Base-by-base conservation (phyloP, 2,888 invertebrate genomes). In the Hoplodrina ambigua region DNA sequence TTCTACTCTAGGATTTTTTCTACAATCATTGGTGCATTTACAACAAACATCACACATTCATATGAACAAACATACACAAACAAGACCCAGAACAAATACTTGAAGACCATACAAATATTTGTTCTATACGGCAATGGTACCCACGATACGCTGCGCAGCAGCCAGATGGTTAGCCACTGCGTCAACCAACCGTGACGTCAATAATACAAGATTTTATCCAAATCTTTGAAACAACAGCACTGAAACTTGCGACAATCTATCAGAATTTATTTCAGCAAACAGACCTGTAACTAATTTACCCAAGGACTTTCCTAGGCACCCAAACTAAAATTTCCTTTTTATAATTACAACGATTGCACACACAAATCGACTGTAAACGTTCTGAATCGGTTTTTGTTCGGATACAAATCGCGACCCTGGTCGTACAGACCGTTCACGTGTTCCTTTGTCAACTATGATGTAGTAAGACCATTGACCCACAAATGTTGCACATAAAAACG, bases 381-480 rank as follows among this genome's bases (percentile, higher is more conserved):
- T 69, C 20, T 37, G 55, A 52, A 58, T 69, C 37, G 30, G 44
- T 79, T 74, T 69, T 77, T 69, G 33, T 54, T 8, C 33, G 20
- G 13, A 57, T 52, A 52, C 41, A 11, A 41, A 13, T 6, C 64
- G 81, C 46, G 78, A 76, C 81, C 78, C 71, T 71, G 78, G 63
- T 67, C 33, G 37, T 30, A 56, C 37, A 19, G 49, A 17, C 60
- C 25, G 30, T 69, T 77, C 53, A 72, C 77, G 77, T 77, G 46
- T 58, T 73, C 71, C 41, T 72, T 83, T 80, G 77, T 83, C 46
- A 82, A 75, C 46, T 69, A n/a, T 61, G 80, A 64, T 81, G 72
- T 81, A 81, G 78, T 61, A 78, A 78, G 72, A 78, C 54, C 81
- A 78, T 3, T 72, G 78, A 77, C 78, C 78, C 78, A 81, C 63